These are phyloP conservation scores for Vidua chalybeata DNA, from an alignment of 2,113 vertebrate species.

Conservation along the genomic window DNA sequence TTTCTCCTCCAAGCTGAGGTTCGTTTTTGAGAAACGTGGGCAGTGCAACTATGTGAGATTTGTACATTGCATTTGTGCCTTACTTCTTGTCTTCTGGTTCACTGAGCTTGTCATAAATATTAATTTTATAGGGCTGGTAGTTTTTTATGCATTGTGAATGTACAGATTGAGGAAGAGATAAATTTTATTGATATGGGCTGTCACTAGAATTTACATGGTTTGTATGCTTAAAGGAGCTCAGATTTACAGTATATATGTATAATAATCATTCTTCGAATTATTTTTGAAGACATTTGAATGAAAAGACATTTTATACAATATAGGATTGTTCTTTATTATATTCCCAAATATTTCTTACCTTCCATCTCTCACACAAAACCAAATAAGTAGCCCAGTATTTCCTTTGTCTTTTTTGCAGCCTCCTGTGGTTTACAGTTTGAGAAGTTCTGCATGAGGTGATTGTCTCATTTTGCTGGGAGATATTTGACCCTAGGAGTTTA, in stretches of 20 bases:
- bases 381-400: not conserved
- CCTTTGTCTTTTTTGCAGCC: not conserved
- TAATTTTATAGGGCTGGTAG: slow-evolving; percentile 24
- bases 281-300: not conserved
- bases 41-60: not conserved
- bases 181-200: not conserved
- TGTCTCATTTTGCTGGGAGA: not conserved
- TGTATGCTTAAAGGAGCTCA: not conserved
- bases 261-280: not conserved
- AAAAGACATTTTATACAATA: not conserved
- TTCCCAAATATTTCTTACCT: not conserved
- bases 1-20: not conserved
- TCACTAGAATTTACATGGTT: not conserved
- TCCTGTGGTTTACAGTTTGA: not conserved
- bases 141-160: slow-evolving; percentile 3
- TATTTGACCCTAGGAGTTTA: not conserved
- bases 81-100: not conserved
- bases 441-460: not conserved
- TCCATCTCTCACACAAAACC: not conserved
- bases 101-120: slow-evolving; percentile 27
- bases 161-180: slow-evolving; percentile 45
- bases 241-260: not conserved
- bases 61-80: not conserved
- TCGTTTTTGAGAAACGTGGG: not conserved
- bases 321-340: not conserved